Conservation (phyloP, 2,113 vertebrate genomes). For the Asarcornis scutulata region DNA sequence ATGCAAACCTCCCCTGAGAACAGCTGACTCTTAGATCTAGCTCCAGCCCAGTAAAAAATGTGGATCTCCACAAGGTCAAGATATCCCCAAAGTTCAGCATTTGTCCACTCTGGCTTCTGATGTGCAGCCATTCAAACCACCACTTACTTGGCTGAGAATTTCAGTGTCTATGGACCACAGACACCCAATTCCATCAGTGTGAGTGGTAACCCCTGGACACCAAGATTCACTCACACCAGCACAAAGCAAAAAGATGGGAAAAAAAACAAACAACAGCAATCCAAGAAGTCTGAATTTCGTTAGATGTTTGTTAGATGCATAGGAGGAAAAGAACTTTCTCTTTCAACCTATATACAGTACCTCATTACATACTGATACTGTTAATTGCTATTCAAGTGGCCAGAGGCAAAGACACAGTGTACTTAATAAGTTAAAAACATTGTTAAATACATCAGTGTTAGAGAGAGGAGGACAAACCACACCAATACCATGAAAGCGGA, state of each 20-base stretch:
- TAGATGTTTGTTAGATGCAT: neutral
- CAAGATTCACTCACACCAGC: neutral
- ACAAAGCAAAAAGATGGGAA: neutral
- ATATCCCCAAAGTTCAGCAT: neutral
- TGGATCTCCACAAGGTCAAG: neutral
- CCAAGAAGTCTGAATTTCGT: neutral
- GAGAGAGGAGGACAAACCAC: neutral
- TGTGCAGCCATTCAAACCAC: neutral
- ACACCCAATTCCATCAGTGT: neutral
- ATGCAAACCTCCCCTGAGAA: neutral
- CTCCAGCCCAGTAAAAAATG: neutral
- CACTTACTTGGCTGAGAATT: neutral
- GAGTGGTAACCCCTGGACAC: neutral
- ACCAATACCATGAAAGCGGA: neutral
- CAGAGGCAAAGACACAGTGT: slow-evolving; percentile 5
- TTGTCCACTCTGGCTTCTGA: neutral
- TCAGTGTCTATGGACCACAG: neutral
- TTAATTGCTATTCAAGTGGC: slow-evolving; percentile 35
- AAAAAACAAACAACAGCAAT: neutral
- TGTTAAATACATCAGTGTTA: neutral
- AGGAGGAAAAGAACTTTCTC: neutral
- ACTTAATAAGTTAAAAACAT: neutral
- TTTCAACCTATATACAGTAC: neutral
- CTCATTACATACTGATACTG: slow-evolving; percentile 13
- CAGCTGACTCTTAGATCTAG: neutral